These are phyloP conservation scores for Ischnura elegans DNA, from an alignment of 2,888 invertebrate genomes.

Conservation along the genomic window DNA sequence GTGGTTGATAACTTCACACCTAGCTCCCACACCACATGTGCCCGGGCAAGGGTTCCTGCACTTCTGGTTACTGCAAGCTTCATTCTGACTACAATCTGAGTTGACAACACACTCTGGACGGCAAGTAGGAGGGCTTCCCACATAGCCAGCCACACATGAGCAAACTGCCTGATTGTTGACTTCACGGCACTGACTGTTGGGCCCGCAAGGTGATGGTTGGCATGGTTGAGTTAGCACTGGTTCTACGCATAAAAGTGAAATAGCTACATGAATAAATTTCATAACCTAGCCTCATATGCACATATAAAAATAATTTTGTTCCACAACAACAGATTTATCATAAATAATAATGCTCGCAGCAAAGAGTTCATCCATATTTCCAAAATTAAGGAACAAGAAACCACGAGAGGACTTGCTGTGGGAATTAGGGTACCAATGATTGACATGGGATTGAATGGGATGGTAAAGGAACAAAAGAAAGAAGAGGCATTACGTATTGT, in stretches of 20 bases:
- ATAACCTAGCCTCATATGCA: background rate
- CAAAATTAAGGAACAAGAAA: no score
- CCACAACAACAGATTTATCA: background rate
- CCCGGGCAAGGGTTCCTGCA: conserved; percentile 82
- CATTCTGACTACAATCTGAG: conserved; percentile 78
- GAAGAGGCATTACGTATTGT: no score
- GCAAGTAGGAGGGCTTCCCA: conserved; percentile 78
- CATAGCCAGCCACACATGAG: conserved; percentile 77
- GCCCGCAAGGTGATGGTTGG: conserved; percentile 79
- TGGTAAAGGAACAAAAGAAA: no score
- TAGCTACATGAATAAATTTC: background rate
- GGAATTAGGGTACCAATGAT: background rate
- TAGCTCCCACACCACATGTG: conserved; percentile 82
- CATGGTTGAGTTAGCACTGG: conserved; percentile 75
- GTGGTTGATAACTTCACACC: conserved; percentile 83
- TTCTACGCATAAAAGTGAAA: conserved; percentile 68
- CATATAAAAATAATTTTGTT: background rate
- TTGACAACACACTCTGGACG: conserved; percentile 78
- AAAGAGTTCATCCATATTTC: no score
- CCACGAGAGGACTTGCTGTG: no score
- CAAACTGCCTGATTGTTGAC: conserved; percentile 78
- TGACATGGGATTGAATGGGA: no score
- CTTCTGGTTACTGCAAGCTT: conserved; percentile 84
- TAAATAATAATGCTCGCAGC: no score
- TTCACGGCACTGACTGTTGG: conserved; percentile 78